Base-by-base conservation (phyloP, 2,797 vertebrate species). In the Picus viridis region DNA sequence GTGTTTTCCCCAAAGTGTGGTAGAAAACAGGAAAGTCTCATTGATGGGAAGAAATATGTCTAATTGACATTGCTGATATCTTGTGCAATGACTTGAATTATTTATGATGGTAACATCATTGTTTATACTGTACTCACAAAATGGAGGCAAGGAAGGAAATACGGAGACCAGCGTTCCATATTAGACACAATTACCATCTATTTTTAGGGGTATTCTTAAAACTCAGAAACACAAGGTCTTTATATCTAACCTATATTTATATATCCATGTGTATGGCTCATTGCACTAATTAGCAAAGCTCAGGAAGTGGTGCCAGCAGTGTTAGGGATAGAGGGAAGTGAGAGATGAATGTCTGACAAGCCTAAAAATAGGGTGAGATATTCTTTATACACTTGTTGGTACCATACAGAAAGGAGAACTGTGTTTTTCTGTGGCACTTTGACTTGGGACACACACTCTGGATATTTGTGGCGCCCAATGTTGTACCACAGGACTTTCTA, bases 71-170 rank as follows among this genome's bases (percentile, higher is more conserved):
- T 67, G 20, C 85, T 90, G 89, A 39, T 93, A 84, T 62, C 77
- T 92, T 12, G 17, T 79, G 58, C 83, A 88, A 83, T 51, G 30
- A 49, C 53, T 87, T 45, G 27, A 88, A 94, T 90, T 93, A 93
- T 95, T 96, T 95, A 86, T 58, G 64, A 84, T 90, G 41, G 30
- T 68, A 86, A 91, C 89, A 91, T 91, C 62, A 68, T 90, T 96
- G 95, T 95, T 92, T 95, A 83, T 68, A n/a, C 26, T 79, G 41
- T 71, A 41, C 9, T 82, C 54, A 79, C 57, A 92, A 94, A 79
- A 92, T 82, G 77, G 77, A 91, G 68, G 10, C 75, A 70, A 86
- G 92, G 95, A 96, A 95, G 95, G 96, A 96, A 96, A 91, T 76
- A 84, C 1, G 17, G 74, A 82, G 83, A 88, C 86, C 88, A 68